Conservation (phyloP, 1,140 invertebrate species). For the Medauroidea extradentata region DNA sequence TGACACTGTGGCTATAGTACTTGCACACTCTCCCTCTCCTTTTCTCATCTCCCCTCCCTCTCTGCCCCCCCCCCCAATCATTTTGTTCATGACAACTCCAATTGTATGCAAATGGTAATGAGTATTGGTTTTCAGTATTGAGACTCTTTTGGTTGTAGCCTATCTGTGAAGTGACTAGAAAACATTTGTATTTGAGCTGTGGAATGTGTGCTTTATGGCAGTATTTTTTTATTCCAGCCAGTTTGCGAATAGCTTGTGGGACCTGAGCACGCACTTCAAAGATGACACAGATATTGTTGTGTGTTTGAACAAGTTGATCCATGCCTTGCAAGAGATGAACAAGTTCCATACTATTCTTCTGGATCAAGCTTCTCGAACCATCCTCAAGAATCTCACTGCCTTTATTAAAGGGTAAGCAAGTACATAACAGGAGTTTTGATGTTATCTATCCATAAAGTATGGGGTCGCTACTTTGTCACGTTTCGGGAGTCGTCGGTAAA, state of each 20-base stretch:
- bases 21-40: too few relatives aligned
- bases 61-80: too few relatives aligned
- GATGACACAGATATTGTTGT: constrained; percentile 65
- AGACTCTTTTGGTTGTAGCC: neutral
- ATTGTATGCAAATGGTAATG: constrained; percentile 14
- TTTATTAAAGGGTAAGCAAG: constrained; percentile 79
- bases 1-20: too few relatives aligned
- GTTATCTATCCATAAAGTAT: too few relatives aligned
- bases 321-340: constrained; percentile 79
- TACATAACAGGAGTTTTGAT: too few relatives aligned
- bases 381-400: constrained; percentile 80
- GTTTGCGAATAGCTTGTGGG: constrained; percentile 80
- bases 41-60: too few relatives aligned
- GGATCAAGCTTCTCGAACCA: constrained; percentile 84
- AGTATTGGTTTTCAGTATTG: neutral
- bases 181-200: too few relatives aligned
- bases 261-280: constrained; percentile 71
- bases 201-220: neutral
- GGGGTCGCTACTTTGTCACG: too few relatives aligned
- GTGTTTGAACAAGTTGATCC: constrained; percentile 67
- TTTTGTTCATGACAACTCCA: too few relatives aligned
- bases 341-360: constrained; percentile 87
- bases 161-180: too few relatives aligned
- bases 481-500: too few relatives aligned
- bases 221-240: constrained; percentile 49